Evolutionary conservation across 2,797 vertebrate species (phyloP).

Genomic region (Aplochiton taeniatus): DNA sequence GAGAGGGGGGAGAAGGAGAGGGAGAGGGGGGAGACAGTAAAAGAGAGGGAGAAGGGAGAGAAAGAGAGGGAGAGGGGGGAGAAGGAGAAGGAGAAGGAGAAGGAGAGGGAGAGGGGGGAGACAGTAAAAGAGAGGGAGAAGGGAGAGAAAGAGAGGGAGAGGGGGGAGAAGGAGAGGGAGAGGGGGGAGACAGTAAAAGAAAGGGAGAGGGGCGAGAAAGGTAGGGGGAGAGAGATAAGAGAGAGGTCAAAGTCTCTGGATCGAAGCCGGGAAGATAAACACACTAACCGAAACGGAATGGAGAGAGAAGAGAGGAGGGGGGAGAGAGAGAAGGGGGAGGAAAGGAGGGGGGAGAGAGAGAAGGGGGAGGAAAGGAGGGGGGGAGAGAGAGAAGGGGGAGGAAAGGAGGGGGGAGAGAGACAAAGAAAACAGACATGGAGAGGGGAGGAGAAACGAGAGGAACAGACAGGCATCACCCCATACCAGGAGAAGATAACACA

Average conservation of each 20-base stretch:
- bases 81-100: slow-evolving; percentile 47
- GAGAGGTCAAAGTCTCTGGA: slow-evolving; percentile 76
- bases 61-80: not conserved
- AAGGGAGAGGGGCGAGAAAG: slow-evolving; percentile 53
- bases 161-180: no score
- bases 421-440: not conserved
- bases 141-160: slow-evolving; percentile 70
- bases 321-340: not conserved
- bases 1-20: not conserved
- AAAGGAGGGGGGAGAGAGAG: not conserved
- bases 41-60: no score
- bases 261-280: slow-evolving; percentile 54
- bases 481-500: no score
- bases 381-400: not conserved
- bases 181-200: slow-evolving; percentile 28
- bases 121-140: slow-evolving; percentile 64
- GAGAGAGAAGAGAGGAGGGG: slow-evolving; percentile 60
- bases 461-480: no score
- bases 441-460: no score
- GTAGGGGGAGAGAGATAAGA: slow-evolving; percentile 39
- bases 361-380: not conserved
- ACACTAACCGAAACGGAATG: slow-evolving; percentile 65
- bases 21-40: no score
- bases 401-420: not conserved
- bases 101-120: slow-evolving; percentile 62